Percentiles rank a stretch among this genome's conserved stretches.
These are phyloP conservation scores for Melanotaenia boesemani DNA, from an alignment of 2,797 vertebrate species.

Conservation along the genomic window DNA sequence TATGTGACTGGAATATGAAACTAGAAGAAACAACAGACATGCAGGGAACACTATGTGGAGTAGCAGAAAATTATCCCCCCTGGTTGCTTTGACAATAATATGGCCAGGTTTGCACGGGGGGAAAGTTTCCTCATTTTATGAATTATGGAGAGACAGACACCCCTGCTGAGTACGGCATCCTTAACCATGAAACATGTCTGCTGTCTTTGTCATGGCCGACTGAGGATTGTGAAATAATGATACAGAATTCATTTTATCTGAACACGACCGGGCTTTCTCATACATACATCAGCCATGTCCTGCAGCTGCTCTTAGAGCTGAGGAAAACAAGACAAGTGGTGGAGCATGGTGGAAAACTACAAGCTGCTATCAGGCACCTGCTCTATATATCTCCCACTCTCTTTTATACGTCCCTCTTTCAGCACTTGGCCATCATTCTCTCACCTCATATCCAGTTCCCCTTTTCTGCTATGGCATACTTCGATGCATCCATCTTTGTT, in stretches of 20 bases:
- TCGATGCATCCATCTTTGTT: slow-evolving; percentile 70
- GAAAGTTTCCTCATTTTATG: slow-evolving; percentile 77
- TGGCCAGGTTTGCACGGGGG: slow-evolving; percentile 58
- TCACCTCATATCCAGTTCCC: slow-evolving; percentile 58
- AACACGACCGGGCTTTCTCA: slow-evolving; percentile 86
- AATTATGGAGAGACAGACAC: slow-evolving; percentile 81
- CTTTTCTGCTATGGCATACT: slow-evolving; percentile 38
- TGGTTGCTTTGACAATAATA: slow-evolving; percentile 69
- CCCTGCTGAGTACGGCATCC: slow-evolving; percentile 80
- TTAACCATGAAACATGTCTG: slow-evolving; percentile 88
- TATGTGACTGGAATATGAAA: slow-evolving; percentile 22
- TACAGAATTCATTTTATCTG: slow-evolving; percentile 93
- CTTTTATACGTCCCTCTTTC: slow-evolving; percentile 36
- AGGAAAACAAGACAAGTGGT: slow-evolving; percentile 80
- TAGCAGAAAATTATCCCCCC: slow-evolving; percentile 49
- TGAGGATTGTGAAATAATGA: slow-evolving; percentile 90
- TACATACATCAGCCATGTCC: slow-evolving; percentile 91
- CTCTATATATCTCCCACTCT: slow-evolving; percentile 57
- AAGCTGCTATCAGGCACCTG: slow-evolving; percentile 84
- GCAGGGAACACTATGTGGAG: slow-evolving; percentile 37
- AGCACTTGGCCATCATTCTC: slow-evolving; percentile 57
- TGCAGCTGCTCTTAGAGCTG: slow-evolving; percentile 88
- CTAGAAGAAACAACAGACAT: slow-evolving; percentile 31
- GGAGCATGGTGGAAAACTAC: slow-evolving; percentile 75
- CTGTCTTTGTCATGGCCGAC: slow-evolving; percentile 78